Evolutionary conservation across 2,797 vertebrate genomes (phyloP).

Genomic region (Hoplostethus atlanticus): DNA sequence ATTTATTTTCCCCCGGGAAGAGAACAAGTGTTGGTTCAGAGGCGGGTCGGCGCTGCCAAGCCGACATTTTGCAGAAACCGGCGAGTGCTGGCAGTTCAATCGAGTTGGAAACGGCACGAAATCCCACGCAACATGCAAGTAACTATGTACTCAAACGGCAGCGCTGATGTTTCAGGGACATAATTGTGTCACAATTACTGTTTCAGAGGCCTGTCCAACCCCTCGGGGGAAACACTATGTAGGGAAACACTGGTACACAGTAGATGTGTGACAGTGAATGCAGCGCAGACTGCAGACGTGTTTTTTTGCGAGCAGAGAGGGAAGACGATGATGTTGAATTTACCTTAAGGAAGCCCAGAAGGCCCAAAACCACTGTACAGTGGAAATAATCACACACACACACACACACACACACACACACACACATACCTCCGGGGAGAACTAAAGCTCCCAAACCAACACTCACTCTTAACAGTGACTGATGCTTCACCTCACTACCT

Average conservation of each 20-base stretch:
- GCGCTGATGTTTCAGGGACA: constrained; percentile 45
- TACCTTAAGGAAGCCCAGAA: constrained; percentile 53
- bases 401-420: constrained; percentile 16
- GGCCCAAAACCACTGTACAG: constrained; percentile 52
- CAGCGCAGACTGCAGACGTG: constrained; percentile 49
- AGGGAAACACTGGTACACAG: constrained; percentile 14
- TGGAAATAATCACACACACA: constrained; percentile 45
- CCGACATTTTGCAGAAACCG: constrained; percentile 39
- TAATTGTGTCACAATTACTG: constrained; percentile 41
- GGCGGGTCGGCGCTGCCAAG: constrained; percentile 7
- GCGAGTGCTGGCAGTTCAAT: constrained; percentile 42
- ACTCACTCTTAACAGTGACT: constrained; percentile 59
- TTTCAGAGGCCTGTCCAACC: constrained; percentile 35
- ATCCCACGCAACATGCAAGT: constrained; percentile 37
- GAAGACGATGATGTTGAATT: constrained; percentile 64
- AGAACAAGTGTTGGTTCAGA: too few species aligned
- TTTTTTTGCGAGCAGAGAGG: constrained; percentile 54
- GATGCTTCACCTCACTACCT: constrained; percentile 62
- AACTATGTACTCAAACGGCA: constrained; percentile 39
- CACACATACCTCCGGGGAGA: background rate
- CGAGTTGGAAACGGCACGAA: constrained; percentile 37
- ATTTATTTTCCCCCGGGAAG: too few species aligned
- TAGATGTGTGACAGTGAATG: constrained; percentile 23
- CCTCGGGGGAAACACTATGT: constrained; percentile 39
- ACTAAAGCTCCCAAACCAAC: constrained; percentile 31